Conservation (phyloP, 2,797 vertebrate species). For the Centroberyx gerrardi region DNA sequence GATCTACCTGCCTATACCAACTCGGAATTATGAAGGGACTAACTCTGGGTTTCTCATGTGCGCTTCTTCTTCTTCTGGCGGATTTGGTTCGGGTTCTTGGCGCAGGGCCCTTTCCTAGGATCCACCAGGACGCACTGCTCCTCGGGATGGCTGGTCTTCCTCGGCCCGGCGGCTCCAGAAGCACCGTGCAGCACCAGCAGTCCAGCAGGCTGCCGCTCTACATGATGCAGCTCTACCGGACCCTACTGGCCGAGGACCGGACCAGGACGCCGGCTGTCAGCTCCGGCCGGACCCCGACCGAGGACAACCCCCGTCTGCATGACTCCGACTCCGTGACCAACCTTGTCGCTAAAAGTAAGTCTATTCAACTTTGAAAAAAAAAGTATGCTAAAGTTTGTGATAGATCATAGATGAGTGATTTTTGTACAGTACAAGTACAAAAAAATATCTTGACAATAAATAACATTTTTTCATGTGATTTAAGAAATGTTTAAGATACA, state of each 20-base stretch:
- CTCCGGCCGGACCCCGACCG: constrained; percentile 8
- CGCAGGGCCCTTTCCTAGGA: constrained; percentile 5
- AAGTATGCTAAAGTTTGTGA: too few species aligned
- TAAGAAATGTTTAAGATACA: too few species aligned
- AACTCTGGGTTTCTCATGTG: constrained; percentile 48
- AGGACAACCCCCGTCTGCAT: constrained; percentile 78
- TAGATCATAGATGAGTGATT: too few species aligned
- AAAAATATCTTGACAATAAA: too few species aligned
- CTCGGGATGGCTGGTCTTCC: constrained; percentile 18
- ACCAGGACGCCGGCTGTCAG: constrained; percentile 13
- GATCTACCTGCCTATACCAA: background rate
- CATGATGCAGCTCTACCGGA: constrained; percentile 91
- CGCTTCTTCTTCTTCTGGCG: constrained; percentile 64
- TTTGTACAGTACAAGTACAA: too few species aligned
- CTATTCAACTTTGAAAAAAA: background rate
- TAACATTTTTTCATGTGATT: too few species aligned
- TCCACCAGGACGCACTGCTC: constrained; percentile 46
- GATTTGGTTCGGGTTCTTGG: constrained; percentile 32
- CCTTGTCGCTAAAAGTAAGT: constrained; percentile 88
- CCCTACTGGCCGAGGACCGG: constrained; percentile 74
- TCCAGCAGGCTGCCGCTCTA: constrained; percentile 75
- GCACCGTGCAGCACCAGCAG: constrained; percentile 33
- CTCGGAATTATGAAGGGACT: constrained; percentile 61
- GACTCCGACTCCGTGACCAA: constrained; percentile 87
- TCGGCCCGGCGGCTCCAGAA: constrained; percentile 31